Evolutionary conservation across 2,113 vertebrate species (phyloP), one percentile per base, ranked within the genome.

Genomic region (Actenoides lindsayi): DNA sequence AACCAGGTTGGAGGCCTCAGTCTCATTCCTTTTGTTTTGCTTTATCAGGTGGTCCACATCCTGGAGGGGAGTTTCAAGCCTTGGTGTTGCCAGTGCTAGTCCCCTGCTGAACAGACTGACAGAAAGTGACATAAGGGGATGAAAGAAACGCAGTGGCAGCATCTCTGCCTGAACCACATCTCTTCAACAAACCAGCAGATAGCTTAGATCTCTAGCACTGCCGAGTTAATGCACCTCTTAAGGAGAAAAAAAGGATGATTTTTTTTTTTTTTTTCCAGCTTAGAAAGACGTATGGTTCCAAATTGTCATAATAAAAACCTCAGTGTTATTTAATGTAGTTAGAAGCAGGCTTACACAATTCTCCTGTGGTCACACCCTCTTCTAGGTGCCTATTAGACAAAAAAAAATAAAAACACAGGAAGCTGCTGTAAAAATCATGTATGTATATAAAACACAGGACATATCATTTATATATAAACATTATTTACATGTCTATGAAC

Each of bases 241-340:
- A n/a, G 5, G 13, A 69, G 8, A 6, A 80, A 62, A 54, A 71
- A 33, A 1, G 0, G 3, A 48, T 3, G 16, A 17, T 16, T 41
- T 42, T 24, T 6, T 39, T n/a, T 46, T 53, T 30, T 46, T 33
- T 54, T 37, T n/a, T 54, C n/a, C 2, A 77, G 30, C 14, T 74
- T 63, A 57, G 44, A 74, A 76, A 65, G 67, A 94, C 74, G 41
- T 83, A 73, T 25, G 39, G 46, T 74, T 90, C 54, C 23, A 81
- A 94, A 93, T 21, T 78, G 46, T 35, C 46, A 35, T 51, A 50
- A 92, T 51, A 93, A 93, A 94, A 91, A 83, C 28, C 42, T 75
- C 65, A 15, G 16, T 68, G 60, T 74, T 31, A 71, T 90, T 86
- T 92, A 53, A 83, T 4, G 30, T 63, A 86, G 50, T 80, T 70